Base-by-base conservation (phyloP, 1,140 invertebrate species). In the Neelides sp. region DNA sequence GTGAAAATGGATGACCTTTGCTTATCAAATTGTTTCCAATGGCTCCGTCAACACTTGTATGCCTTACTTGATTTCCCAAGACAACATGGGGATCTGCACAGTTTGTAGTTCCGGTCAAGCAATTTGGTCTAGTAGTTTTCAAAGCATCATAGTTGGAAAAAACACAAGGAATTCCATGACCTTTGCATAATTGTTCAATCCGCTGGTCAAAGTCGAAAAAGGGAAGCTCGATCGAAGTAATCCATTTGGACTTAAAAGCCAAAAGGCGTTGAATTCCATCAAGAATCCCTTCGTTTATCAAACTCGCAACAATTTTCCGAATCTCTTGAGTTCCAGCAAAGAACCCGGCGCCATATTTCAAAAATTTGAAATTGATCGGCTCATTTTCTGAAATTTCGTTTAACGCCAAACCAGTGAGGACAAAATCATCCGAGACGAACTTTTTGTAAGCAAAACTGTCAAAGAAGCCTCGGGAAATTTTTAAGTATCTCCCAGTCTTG, bases 281-380 rank as follows among this genome's bases (percentile, higher is more conserved):
- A 8, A 53, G 3, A 22, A 53, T 45, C 20, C 51, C 51, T 4
- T 13, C 10, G 26, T 48, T 27, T 40, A 53, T 48, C 12, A 27
- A 17, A 2, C 8, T 4, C 7, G 41, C 20, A 4, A 48, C 12
- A 17, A 35, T 34, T 10, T 40, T 15, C 12, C 34, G 24, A 53
- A 41, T 19, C 36, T 48, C 12, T n/a, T n/a, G n/a, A n/a, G n/a
- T n/a, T n/a, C 51, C 34, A 8, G 51, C 44, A 53, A 53, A 53
- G 39, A 20, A 53, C 13, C 51, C 51, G 15, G 51, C 42, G 12
- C 51, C 51, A 27, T 53, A 53, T 30, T 53, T 53, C 7, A 53
- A 24, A 24, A 53, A 53, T 23, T 53, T 53, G 24, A 53, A 53
- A 32, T 47, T 41, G 17, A 53, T 12, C 4, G 10, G 26, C 5